Base-by-base conservation (phyloP, 2,888 invertebrate genomes). In the Lithophane ornitopus region DNA sequence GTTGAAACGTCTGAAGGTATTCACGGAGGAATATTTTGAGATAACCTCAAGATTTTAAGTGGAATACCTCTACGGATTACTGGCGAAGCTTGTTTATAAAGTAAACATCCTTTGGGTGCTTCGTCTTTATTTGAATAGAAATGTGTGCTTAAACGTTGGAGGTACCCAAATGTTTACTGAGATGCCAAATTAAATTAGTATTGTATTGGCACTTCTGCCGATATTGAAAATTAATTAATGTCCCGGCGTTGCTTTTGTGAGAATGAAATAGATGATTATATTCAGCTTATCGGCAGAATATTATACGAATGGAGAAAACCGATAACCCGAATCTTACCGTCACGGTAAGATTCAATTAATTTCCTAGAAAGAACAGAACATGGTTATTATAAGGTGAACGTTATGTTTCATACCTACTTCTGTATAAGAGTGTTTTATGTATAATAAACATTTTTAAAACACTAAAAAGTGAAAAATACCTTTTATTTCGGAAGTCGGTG, bases 11-110 rank as follows among this genome's bases (percentile, higher is more conserved):
- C 72, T 66, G 1, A 63, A 63, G 70, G 56, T 75, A 66, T 77
- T 77, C 44, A 61, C 41, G 59, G 63, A 44, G 61, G 28, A 62
- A 68, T 54, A 62, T 85, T 70, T 52, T 26, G 12, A 71, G 82
- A 75, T 85, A 78, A 76, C 71, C 78, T 67, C 74, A 71, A 73
- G 59, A 70, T 52, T 71, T 73, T 59, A 78, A 81, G 63, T 81
- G 58, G 71, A 63, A 72, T 67, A 82, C 56, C 59, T 71, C 46
- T 52, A 44, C 58, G 65, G 62, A 78, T 78, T 70, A 71, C 68
- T 26, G 34, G 22, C 9, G 3, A 56, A 75, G 78, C 52, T 80
- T 85, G 73, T 79, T 74, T 75, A 65, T 70, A 61, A 68, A 76
- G 39, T 49, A 76, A 85, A 79, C 61, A 59, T 70, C 70, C 76